Base-by-base conservation (phyloP, 2,888 invertebrate species). In the Patella ulyssiponensis region DNA sequence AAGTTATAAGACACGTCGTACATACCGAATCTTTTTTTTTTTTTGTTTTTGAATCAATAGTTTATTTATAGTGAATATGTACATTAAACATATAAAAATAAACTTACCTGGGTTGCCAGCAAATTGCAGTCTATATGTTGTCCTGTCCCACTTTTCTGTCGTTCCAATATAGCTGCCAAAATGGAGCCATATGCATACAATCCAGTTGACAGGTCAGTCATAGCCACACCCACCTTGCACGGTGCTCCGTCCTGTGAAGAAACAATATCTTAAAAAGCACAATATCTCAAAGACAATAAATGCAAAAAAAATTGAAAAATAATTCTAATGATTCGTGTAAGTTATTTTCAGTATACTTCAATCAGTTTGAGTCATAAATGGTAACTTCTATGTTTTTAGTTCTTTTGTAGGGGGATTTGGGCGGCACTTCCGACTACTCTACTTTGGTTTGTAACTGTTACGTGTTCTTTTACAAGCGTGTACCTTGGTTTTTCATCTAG, bases 161-260 rank as follows among this genome's bases (percentile, higher is more conserved):
- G 93, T 87, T 97, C 94, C 80, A 96, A 92, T 7, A 99, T 92
- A 0, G 98, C 98, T 0, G 98, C 96, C 93, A 98, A 93, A 81
- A 98, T 97, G 0, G 98, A 97, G 20, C 98, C 97, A 90, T 97
- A 97, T 1, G 98, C 97, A 91, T 97, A 98, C 3, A 99, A 93
- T 0, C 98, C 98, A 0, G 98, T 98, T 0, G 97, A 95, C 75
- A 98, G 88, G 92, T 99, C 98, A 0, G 97, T 98, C 86, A 98
- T 94, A 0, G 98, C 97, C 0, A 98, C 96, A 15, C 98, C 98
- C 17, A 95, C 95, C 92, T 98, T 98, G 81, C 96, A 95, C 0
- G 98, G 98, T 69, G 94, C 95, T 0, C 97, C 97, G 86, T 85
- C 88, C 88, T 88, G 53, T 27, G 69, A 23, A 52, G 20, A 71